Evolutionary conservation across 2,113 vertebrate species (phyloP), one percentile per base, ranked within the genome.

Genomic region (Bufo gargarizans): DNA sequence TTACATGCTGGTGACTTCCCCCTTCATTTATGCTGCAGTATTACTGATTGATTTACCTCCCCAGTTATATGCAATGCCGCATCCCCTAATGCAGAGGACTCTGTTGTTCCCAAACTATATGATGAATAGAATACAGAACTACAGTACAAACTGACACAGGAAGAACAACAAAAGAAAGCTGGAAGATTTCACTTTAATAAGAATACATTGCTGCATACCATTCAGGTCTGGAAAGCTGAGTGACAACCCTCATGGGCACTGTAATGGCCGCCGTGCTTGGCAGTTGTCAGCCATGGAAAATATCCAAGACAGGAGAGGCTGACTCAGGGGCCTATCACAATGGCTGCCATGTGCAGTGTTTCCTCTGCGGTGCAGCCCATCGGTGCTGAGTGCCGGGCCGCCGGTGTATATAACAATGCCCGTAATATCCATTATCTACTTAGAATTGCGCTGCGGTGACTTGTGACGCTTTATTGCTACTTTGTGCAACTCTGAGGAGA

Each of bases 401-500:
- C 43, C 17, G 14, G 13, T 77, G 9, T 9, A 20, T 77, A 11
- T 50, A 77, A 17, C 16, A 19, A 1, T 45, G 45, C 20, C 77
- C 20, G 5, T 20, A 4, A 2, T 22, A 5, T 4, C 1, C 50
- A 55, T 78, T 56, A 78, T 55, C 49, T 6, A 22, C 50, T 78
- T 43, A 53, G 8, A 67, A 53, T 83, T 16, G 49, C 12, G 10
- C 81, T 50, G 16, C 53, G 61, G 81, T 67, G 67, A 83, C 20
- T 53, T 69, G 19, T 50, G 61, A 50, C 11, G 1, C 63, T 83
- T 47, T 67, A 50, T 69, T 84, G 49, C 55, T 50, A 22, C 82
- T 69, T 50, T 84, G 63, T 67, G 45, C n/a, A 83, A 69, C 61
- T 67, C 47, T 50, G 20, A 61, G 19, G 80, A 81, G 59, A 47